phyloP scores from a whole-genome alignment of 2,113 vertebrate genomes.

The Phoxinus phoxinus region DNA sequence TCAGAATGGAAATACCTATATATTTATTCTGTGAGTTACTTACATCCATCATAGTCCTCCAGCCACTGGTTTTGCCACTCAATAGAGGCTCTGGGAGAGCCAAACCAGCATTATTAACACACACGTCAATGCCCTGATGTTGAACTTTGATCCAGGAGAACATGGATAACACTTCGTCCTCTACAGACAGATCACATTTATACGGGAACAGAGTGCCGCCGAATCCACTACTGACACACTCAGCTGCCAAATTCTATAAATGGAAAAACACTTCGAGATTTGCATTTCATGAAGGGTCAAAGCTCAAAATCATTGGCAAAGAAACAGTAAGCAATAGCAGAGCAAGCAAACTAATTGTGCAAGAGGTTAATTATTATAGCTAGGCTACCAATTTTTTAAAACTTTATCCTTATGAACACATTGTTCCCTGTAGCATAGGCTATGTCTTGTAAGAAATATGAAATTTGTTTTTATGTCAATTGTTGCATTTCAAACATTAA shows the following conservation, averaged over 20 bases:
- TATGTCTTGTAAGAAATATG: neutral
- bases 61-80: conserved; percentile 80
- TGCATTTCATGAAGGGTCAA: neutral
- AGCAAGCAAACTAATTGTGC: neutral
- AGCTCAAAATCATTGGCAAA: neutral
- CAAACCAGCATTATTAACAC: conserved; percentile 90
- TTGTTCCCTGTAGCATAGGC: neutral
- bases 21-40: conserved; percentile 52
- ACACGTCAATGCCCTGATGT: conserved; percentile 85
- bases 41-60: conserved; percentile 89
- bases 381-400: neutral
- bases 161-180: conserved; percentile 90
- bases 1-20: neutral
- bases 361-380: neutral
- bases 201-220: conserved; percentile 81
- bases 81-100: conserved; percentile 82
- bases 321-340: too few relatives aligned
- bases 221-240: conserved; percentile 82
- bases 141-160: conserved; percentile 82
- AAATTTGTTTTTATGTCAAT: neutral
- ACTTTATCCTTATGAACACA: neutral
- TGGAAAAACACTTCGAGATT: neutral
- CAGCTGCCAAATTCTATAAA: conserved; percentile 66
- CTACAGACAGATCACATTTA: conserved; percentile 84
- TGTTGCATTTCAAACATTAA: neutral